Conservation (phyloP, 1,140 invertebrate species). For the Pseudomyrmex gracilis region DNA sequence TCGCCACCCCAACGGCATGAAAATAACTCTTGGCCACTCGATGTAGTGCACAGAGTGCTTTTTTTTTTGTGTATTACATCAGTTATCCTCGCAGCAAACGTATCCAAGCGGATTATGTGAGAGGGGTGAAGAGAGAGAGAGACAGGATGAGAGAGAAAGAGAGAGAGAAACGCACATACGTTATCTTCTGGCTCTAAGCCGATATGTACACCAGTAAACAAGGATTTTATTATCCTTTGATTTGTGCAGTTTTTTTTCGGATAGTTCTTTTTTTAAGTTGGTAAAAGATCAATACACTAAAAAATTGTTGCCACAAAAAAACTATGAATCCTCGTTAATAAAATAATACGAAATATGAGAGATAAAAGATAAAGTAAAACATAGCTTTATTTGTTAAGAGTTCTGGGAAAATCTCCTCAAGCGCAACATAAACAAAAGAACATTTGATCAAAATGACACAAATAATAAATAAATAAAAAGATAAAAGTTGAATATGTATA, state of each 20-base stretch:
- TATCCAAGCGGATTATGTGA: conserved; percentile 43
- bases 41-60: not conserved
- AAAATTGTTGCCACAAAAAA: not conserved
- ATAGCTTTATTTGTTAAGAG: too few relatives aligned
- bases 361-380: too few relatives aligned
- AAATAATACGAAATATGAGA: too few relatives aligned
- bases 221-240: conserved; percentile 21
- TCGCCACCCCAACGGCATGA: not conserved
- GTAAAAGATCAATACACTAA: not conserved
- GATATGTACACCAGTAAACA: conserved; percentile 36
- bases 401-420: too few relatives aligned
- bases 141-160: not conserved
- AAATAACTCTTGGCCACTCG: conserved; percentile 27
- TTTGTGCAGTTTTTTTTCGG: conserved; percentile 21
- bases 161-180: not conserved
- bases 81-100: conserved; percentile 33
- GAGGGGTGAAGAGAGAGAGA: not conserved
- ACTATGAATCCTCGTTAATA: not conserved
- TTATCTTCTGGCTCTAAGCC: conserved; percentile 38
- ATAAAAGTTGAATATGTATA: too few relatives aligned
- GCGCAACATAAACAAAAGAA: too few relatives aligned
- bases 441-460: too few relatives aligned
- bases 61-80: conserved; percentile 1
- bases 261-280: not conserved
- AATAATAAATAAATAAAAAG: too few relatives aligned